Conservation (phyloP, 2,113 vertebrate species). For the Bujurquina vittata region DNA sequence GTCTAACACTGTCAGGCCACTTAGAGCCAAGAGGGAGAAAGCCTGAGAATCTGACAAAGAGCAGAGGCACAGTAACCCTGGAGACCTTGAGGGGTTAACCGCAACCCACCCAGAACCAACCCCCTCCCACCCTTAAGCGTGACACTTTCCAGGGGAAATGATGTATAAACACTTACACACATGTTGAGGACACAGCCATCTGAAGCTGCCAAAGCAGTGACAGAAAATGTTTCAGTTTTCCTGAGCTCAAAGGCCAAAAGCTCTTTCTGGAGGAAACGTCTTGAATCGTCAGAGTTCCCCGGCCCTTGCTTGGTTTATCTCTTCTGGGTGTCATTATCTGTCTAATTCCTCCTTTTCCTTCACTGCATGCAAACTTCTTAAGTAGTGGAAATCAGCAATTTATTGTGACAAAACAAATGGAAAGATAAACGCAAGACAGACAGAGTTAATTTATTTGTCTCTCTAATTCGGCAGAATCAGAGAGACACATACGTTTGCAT, state of each 20-base stretch:
- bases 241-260: conserved; percentile 9
- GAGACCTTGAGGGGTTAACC: conserved; percentile 70
- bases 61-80: conserved; percentile 64
- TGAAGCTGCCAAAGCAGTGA: conserved; percentile 61
- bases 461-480: neutral
- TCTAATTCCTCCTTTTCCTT: neutral
- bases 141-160: conserved; percentile 77
- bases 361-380: neutral
- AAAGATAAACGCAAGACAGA: conserved; percentile 15
- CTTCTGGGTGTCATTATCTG: conserved; percentile 14
- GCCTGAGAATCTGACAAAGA: conserved; percentile 66
- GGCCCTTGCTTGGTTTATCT: conserved; percentile 15
- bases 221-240: conserved; percentile 50
- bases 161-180: conserved; percentile 73
- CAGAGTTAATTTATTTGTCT: neutral
- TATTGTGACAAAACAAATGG: conserved; percentile 9
- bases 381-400: conserved; percentile 4
- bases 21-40: conserved; percentile 44
- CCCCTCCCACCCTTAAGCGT: conserved; percentile 58
- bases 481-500: neutral
- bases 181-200: conserved; percentile 63
- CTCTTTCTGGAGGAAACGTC: conserved; percentile 29
- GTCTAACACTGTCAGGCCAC: conserved; percentile 44
- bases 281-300: conserved; percentile 7
- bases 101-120: conserved; percentile 71